Base-by-base conservation (phyloP, 2,797 vertebrate species). In the Sebastes nivosus region DNA sequence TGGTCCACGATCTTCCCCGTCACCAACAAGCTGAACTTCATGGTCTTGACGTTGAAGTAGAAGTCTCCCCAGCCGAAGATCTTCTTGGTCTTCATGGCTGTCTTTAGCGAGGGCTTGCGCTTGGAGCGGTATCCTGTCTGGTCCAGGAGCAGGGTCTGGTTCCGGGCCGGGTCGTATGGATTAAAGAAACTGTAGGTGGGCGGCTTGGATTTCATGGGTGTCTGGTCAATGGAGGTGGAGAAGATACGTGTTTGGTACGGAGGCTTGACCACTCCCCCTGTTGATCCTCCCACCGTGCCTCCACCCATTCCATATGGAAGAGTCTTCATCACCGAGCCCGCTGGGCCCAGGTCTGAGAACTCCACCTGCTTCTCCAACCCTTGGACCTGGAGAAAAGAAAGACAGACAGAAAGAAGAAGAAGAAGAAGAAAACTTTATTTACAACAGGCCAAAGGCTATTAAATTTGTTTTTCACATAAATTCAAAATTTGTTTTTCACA, bases 31-130 rank as follows among this genome's bases (percentile, higher is more conserved):
- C 96, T 99, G 94, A 99, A 99, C 86, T 99, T 99, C 78, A 97
- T 87, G 0, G 97, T 98, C 85, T 97, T 97, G 89, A 99, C 97
- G 50, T 97, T 98, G 89, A 99, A 97, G 95, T 98, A 99, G 95
- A 99, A 99, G 89, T 99, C 97, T 1, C 98, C 98, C 98, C 98
- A 99, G 65, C 98, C 98, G 0, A 99, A 99, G 75, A 98, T 98
- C 94, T 99, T 99, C 93, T 98, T 98, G 89, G 96, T 95, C 83
- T 98, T 98, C 94, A 95, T 93, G 64, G 96, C 88, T 0, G 97
- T 97, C 57, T 99, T 99, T 85, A 97, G 91, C 0, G 94, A 92
- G 22, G 97, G 97, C 90, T 98, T 98, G 88, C 97, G 97, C 73
- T 97, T 98, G 67, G 95, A 90, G 10, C 95, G 97, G 90, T 96